Conservation (phyloP, 2,113 vertebrate genomes). For the Rhinopomastus cyanomelas region DNA sequence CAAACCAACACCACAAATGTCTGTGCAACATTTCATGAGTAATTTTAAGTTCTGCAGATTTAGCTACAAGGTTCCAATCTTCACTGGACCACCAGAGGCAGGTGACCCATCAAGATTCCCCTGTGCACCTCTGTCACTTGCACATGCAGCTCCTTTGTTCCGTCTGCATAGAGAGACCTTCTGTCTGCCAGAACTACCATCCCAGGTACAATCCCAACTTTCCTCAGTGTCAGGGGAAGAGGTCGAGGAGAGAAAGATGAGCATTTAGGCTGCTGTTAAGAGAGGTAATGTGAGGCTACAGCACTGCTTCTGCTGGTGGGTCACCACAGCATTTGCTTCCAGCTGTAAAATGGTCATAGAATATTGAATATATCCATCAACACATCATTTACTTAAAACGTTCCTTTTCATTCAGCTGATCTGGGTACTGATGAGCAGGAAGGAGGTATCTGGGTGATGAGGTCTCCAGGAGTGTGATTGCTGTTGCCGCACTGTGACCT, state of each 20-base stretch:
- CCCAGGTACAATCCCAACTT: background rate
- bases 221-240: background rate
- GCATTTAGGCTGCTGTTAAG: background rate
- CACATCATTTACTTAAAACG: background rate
- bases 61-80: background rate
- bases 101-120: background rate
- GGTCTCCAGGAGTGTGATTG: accelerated
- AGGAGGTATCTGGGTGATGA: accelerated
- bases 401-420: background rate
- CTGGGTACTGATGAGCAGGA: accelerated
- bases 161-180: background rate
- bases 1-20: background rate
- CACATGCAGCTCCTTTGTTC: background rate
- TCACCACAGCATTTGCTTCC: background rate
- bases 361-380: background rate
- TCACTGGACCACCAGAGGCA: accelerated
- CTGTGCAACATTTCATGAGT: background rate
- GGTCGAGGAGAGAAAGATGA: background rate
- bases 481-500: background rate
- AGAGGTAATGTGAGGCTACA: background rate
- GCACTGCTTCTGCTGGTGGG: background rate
- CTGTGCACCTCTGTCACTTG: background rate
- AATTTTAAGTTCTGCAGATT: background rate
- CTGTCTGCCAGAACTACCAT: background rate
- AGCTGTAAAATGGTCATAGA: background rate